Conservation (phyloP, 2,797 vertebrate genomes). For the Podargus strigoides region DNA sequence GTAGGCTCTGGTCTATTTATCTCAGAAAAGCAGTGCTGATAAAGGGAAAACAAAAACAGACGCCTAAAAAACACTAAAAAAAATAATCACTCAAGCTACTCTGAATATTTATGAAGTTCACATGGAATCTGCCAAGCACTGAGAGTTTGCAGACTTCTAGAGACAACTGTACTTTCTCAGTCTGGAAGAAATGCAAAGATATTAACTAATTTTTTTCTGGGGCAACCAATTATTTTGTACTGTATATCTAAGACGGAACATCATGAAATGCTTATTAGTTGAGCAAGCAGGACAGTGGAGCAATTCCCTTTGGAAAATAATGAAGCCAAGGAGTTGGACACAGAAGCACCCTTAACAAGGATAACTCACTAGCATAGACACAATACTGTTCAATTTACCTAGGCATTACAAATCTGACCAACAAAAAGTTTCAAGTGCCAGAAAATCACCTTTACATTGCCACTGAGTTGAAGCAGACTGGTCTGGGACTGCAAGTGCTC, state of each 20-base stretch:
- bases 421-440: background rate
- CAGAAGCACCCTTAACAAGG: background rate
- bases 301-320: background rate
- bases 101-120: constrained; percentile 3
- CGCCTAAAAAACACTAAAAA: background rate
- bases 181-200: background rate
- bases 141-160: background rate
- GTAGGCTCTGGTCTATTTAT: background rate
- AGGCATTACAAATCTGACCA: background rate
- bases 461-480: background rate
- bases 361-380: background rate
- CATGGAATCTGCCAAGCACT: background rate
- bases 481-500: background rate
- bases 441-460: constrained; percentile 27
- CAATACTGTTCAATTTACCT: background rate
- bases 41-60: background rate
- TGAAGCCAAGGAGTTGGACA: background rate
- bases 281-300: background rate
- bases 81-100: background rate
- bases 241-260: background rate
- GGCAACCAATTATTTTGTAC: background rate
- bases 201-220: constrained; percentile 25
- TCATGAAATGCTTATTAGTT: constrained; percentile 4
- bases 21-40: background rate
- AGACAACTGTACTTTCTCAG: background rate